A percentile compares a stretch with the other conserved stretches of the same genome.
These are phyloP conservation scores for Tillus elongatus DNA, from an alignment of 2,888 invertebrate genomes.

Conservation along the genomic window DNA sequence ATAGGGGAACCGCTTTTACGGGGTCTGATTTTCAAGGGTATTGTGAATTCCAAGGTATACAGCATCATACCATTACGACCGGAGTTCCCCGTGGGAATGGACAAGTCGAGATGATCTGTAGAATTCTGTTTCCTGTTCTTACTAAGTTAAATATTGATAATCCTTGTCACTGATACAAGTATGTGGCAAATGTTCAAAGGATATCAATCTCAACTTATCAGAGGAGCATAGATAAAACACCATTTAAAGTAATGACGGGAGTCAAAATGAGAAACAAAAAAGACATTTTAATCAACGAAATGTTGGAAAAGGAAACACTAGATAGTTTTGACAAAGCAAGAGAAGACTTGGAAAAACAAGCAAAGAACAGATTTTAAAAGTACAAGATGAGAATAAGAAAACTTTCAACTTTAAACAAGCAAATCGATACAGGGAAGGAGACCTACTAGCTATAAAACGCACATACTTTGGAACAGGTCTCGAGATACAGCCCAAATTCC, in stretches of 20 bases:
- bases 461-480: neutral
- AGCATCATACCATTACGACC: no score
- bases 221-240: neutral
- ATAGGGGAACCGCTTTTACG: no score
- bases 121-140: no score
- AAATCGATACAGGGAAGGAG: neutral
- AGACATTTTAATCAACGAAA: neutral
- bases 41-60: no score
- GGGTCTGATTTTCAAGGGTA: no score
- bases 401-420: neutral
- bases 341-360: neutral
- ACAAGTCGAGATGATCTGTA: no score
- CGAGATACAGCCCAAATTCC: neutral
- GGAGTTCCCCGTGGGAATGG: no score
- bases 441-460: neutral
- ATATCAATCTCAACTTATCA: no score
- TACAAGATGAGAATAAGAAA: neutral
- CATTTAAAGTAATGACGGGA: slow-evolving; percentile 1
- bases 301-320: neutral
- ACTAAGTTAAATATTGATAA: no score
- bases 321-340: neutral
- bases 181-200: no score
- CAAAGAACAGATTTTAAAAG: slow-evolving; percentile 1
- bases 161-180: no score
- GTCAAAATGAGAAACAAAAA: neutral